Base-by-base conservation (phyloP, 2,113 vertebrate genomes). In the Dicentrarchus labrax region DNA sequence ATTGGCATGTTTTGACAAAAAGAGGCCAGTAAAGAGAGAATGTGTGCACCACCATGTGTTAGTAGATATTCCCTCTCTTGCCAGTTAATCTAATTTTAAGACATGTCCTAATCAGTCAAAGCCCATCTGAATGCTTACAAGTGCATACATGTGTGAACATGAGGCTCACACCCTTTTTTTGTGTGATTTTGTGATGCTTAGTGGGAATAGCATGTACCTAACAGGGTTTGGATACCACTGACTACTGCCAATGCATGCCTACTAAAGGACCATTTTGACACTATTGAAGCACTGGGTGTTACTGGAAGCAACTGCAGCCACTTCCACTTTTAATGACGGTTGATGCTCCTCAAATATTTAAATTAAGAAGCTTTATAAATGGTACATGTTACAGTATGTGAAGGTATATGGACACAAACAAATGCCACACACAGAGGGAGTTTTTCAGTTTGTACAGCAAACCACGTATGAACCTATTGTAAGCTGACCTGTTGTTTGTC, bases 71-170 rank as follows among this genome's bases (percentile, higher is more conserved):
- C 8, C n/a, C 60, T 6, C 36, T 38, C 21, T 64, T 22, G 51
- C 61, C 66, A 78, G 61, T 24, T 10, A 36, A 81, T 78, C 76
- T 74, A 0, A 80, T 77, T 73, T 67, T 0, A 47, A 30, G 41
- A 74, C 57, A 22, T 48, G 82, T 77, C 65, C 12, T 45, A 38
- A 75, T 81, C 53, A 59, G 72, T 60, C 39, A 38, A 30, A 36
- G 22, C 19, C 2, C 2, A 48, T 12, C 17, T n/a, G 7, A 73
- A 82, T 5, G 1, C 16, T 24, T 54, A 51, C 82, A 16, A 56
- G 83, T 72, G 16, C 7, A 11, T 3, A 36, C 69, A 56, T 61
- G 62, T 8, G 1, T 3, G 19, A 39, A 56, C 0, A 1, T 2
- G 48, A 39, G 8, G 15, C 11, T 11, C 39, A 39, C 51, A 10